Percentiles rank a stretch among this genome's conserved stretches.
These are phyloP conservation scores for Apodemus speciosus DNA, from an alignment of 2,113 vertebrate genomes.

Conservation along the genomic window DNA sequence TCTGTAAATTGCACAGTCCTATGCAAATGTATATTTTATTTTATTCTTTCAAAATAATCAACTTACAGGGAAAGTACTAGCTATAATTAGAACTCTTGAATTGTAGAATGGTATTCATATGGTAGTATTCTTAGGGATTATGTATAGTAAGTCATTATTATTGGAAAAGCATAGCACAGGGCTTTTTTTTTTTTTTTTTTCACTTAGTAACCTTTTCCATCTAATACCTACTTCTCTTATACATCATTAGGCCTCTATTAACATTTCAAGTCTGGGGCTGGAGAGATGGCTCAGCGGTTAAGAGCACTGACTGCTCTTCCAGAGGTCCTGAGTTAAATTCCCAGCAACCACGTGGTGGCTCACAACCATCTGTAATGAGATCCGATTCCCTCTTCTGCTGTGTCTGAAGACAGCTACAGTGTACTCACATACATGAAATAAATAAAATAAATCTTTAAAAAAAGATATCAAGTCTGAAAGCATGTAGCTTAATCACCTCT, in stretches of 20 bases:
- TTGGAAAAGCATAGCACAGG: constrained; percentile 22
- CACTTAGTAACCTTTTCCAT: constrained; percentile 38
- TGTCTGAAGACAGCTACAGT: too few relatives aligned
- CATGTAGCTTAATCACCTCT: constrained; percentile 41
- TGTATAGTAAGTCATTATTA: neutral
- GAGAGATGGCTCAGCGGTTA: too few relatives aligned
- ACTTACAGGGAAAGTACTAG: neutral
- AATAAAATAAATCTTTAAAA: too few relatives aligned
- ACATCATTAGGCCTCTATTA: constrained; percentile 34
- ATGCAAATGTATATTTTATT: neutral
- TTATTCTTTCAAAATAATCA: constrained; percentile 45
- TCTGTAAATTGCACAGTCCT: constrained; percentile 27
- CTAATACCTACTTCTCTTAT: constrained; percentile 28
- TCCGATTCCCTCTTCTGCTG: too few relatives aligned
- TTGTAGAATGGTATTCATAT: constrained; percentile 50
- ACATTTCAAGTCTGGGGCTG: constrained; percentile 11
- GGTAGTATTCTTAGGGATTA: constrained; percentile 34
- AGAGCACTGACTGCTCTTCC: too few relatives aligned
- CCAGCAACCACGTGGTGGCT: too few relatives aligned
- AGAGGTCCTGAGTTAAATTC: too few relatives aligned
- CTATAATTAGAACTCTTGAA: constrained; percentile 41
- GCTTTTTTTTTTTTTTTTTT: constrained; percentile 1
- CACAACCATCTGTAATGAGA: too few relatives aligned
- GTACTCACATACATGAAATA: too few relatives aligned
- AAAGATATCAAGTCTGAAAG: constrained; percentile 22